Base-by-base conservation (phyloP, 2,797 vertebrate species). In the Coccyzus lansbergi region DNA sequence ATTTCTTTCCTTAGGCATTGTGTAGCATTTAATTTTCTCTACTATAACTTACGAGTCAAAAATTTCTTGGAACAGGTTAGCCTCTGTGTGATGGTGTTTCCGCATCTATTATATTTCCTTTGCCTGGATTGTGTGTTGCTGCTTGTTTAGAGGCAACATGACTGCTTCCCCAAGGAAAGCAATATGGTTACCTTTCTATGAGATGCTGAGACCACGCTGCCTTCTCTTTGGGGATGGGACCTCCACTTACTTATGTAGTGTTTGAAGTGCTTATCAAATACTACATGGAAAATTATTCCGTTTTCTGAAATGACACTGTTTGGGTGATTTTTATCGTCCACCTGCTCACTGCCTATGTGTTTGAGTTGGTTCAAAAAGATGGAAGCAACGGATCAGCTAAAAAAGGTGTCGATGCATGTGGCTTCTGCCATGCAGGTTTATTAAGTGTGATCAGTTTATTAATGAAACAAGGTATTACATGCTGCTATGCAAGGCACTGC, bases 21-120 rank as follows among this genome's bases (percentile, higher is more conserved):
- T 7, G 1, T 63, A 56, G 68, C 88, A 69, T 84, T 96, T 92
- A 12, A 36, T 93, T 94, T 93, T 86, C 82, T 91, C 38, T 40
- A 15, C 3, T 8, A 71, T 77, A 68, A 75, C 78, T 93, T 88
- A 49, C 82, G 86, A 90, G 63, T 94, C 77, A 92, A 5, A 86
- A 84, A 78, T 91, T 55, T 65, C 36, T 90, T 83, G 77, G 33
- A 92, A 86, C 9, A 29, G 9, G 15, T 67, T 81, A 67, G 15
- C 29, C 67, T 81, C 48, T 0, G 2, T 28, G 16, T 78, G 52
- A 63, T 6, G 12, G 21, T 4, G 6, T 95, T 95, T 93, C 82
- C 92, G 44, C 67, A 56, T 25, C 55, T 91, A 77, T 90, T 88
- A 34, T 11, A 24, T 86, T 94, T 92, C 25, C 11, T 60, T 82